Base-by-base conservation (phyloP, 2,797 vertebrate species). In the Hafferia zeledoni region DNA sequence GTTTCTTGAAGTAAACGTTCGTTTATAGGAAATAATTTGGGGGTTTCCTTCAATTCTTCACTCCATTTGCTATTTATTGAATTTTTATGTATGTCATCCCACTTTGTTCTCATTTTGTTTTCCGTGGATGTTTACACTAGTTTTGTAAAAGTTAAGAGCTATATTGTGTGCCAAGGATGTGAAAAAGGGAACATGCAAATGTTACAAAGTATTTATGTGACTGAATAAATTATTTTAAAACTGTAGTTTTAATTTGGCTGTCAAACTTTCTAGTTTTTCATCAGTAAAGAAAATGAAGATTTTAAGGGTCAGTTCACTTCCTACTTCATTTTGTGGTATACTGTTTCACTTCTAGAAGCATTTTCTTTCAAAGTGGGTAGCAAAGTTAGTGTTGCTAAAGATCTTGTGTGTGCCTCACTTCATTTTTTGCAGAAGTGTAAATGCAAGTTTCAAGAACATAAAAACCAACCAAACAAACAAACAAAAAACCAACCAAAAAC, bases 161-260 rank as follows among this genome's bases (percentile, higher is more conserved):
- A 94, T 97, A 97, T 96, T 94, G 93, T 95, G 94, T 97, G 96
- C 96, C 97, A 97, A 97, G 92, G 79, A 96, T 96, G 87, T 94
- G 94, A 87, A 94, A 97, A 97, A 97, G 94, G 96, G 91, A 97
- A 96, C 84, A 92, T 46, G 60, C 83, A 89, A 83, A 94, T 97
- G 93, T 97, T 97, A 96, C 55, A 95, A 59, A 96, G 65, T 98
- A 97, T 98, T 98, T 97, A 97, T 97, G 94, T 97, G 95, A 97
- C 64, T 27, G 94, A 97, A 98, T 98, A 98, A 98, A 98, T 96
- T 97, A 95, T 60, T 96, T 97, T 93, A 93, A 96, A 97, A 91
- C 88, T 64, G 19, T 89, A 93, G 72, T 87, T 70, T 83, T 87
- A 79, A 63, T 95, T 91, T 83, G 83, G 55, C 53, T 83, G 50